Base-by-base conservation (phyloP, 2,797 vertebrate genomes). In the Eulemur mongoz region DNA sequence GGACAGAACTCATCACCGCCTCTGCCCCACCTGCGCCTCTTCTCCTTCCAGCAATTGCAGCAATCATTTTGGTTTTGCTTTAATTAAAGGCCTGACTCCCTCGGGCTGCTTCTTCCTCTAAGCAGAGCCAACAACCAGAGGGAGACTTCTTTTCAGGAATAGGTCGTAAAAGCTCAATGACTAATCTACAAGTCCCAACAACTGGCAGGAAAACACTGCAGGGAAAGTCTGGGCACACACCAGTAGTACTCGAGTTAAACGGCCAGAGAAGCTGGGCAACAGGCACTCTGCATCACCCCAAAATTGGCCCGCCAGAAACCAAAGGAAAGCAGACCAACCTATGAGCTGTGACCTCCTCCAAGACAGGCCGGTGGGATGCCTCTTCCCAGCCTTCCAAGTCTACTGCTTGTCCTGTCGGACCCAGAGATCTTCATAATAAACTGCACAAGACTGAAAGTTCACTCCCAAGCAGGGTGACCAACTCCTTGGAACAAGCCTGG, bases 71-170 rank as follows among this genome's bases (percentile, higher is more conserved):
- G 67, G 88, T 94, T 97, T 96, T 94, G 93, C 95, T 98, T 98
- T 97, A 97, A 97, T 97, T 97, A 95, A 97, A 95, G 92, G 80
- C 96, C 27, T 92, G 88, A 96, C 93, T 96, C 98, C 97, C 94
- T 95, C 59, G 0, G 95, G 98, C 95, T 86, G 50, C 95, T 96
- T 93, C 97, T 98, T 98, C 97, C 97, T 98, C 97, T 96, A 91
- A 38, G 70, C 22, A 96, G 93, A 98, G 95, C 96, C 97, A 95
- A 88, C 95, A 96, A 97, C 96, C 89, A 72, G 92, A 98, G 96
- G 96, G 95, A 97, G 95, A 98, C 96, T 97, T 98, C 98, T 98
- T 98, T 98, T 98, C 98, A 98, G 98, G 98, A 98, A 98, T 98
- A 50, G 69, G 98, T 98, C 91, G 89, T 98, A 96, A 96, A 98